These are phyloP conservation scores for Pogonus chalceus DNA, from an alignment of 1,140 invertebrate species.

Conservation along the genomic window DNA sequence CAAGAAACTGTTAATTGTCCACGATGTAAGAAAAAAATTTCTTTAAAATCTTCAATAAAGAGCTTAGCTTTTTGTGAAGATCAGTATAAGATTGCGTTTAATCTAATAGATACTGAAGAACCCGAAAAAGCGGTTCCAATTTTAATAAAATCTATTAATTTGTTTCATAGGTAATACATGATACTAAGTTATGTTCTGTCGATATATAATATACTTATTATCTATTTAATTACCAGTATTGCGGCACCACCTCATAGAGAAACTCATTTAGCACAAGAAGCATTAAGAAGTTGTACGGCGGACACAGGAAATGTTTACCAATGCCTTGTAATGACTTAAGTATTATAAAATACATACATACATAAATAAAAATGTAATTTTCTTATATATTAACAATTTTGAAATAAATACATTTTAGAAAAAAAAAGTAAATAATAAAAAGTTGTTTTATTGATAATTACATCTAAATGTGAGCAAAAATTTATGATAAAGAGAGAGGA, in stretches of 20 bases:
- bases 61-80: slow-evolving; percentile 41
- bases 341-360: too few relatives aligned
- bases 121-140: slow-evolving; percentile 39
- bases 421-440: too few relatives aligned
- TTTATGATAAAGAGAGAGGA: too few relatives aligned
- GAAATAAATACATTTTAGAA: too few relatives aligned
- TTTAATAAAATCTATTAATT: slow-evolving; percentile 36
- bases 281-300: slow-evolving; percentile 41
- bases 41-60: slow-evolving; percentile 38
- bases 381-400: too few relatives aligned
- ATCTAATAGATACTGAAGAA: slow-evolving; percentile 37
- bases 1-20: slow-evolving; percentile 40
- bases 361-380: too few relatives aligned
- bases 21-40: slow-evolving; percentile 41
- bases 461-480: too few relatives aligned
- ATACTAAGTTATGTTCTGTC: not conserved
- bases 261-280: slow-evolving; percentile 51
- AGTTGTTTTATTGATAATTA: too few relatives aligned
- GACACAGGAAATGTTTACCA: slow-evolving; percentile 9
- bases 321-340: not conserved
- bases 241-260: slow-evolving; percentile 46
- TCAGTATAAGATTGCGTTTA: slow-evolving; percentile 39
- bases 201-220: not conserved
- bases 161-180: slow-evolving; percentile 30
- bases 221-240: slow-evolving; percentile 26